Evolutionary conservation across 2,797 vertebrate species (phyloP), one percentile per base, ranked within the genome.

Genomic region (Bucorvus abyssinicus): DNA sequence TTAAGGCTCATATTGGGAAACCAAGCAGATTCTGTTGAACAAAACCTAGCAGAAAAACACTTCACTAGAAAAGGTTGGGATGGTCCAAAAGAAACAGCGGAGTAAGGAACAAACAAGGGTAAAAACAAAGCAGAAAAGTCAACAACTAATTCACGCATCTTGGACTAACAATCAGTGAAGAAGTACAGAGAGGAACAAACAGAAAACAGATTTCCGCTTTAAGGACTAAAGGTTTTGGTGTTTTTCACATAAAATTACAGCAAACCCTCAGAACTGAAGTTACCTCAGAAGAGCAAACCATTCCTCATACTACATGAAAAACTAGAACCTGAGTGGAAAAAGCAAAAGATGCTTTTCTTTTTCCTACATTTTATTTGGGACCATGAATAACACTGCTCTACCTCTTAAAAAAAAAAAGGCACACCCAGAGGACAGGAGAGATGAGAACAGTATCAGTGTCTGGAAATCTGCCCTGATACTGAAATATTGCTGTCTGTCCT

Each of bases 1-100:
- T 94, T 96, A 96, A 82, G 77, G 64, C 75, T 80, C 14, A 60
- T 89, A 96, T 4, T 90, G 76, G 73, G 84, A 91, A 95, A 78
- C n/a, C 26, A 83, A 0, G 1, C 4, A 7, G 74, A 79, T 89
- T 55, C 53, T 89, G 74, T 17, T 90, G 87, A 93, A 90, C 56
- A 84, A 91, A 94, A 77, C 40, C 70, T 56, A 79, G 74, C 64
- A 89, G 76, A 94, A 91, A 91, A 95, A 84, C 85, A 90, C 56
- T 96, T 80, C 26, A 77, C 60, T n/a, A 79, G 64, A 84, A 91
- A 89, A 67, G 77, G 49, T 7, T 73, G 77, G 74, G 85, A 90
- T 65, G 29, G 49, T 60, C 83, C 70, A 93, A 87, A 87, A 84
- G 73, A 74, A 87, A 88, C 12, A 61, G 40, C 45, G 65, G 32